Evolutionary conservation across 2,888 invertebrate species (phyloP), one percentile per base, ranked within the genome.

Genomic region (Lucinisca nassula): DNA sequence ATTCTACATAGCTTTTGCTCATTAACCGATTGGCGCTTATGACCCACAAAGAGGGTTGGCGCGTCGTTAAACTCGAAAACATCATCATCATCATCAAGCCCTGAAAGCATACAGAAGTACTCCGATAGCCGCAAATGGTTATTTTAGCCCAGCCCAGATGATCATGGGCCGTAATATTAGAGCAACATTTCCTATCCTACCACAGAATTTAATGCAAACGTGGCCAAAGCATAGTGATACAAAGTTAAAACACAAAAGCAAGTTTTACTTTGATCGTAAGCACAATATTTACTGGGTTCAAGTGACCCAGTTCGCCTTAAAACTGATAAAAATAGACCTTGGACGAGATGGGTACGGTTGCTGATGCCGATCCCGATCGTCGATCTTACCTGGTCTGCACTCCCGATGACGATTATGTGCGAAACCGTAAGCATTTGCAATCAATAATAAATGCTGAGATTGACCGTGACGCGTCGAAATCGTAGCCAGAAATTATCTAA

Each of bases 141-240:
- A 1, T 35, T 58, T 51, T 24, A 75, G 72, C 49, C 89, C 82
- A 51, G 30, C 82, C 24, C 79, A 87, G 30, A 24, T 86, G 14
- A 84, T 87, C 12, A 87, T 87, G 84, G 86, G 89, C 2, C 51
- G 79, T 37, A 67, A 51, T 0, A 86, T 84, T 21, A 35, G 83
- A 10, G 75, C 73, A 73, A 30, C 72, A 27, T 17, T 89, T 17
- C 84, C 89, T 3, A n/a, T 51, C 21, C 51, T 51, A 14, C 21
- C 51, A 51, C 21, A 51, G 0, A 70, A 24, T n/a, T 27, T 80
- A n/a, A n/a, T 38, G 24, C 82, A 82, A 14, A 51, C 82, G 32
- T 85, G 88, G 79, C 88, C 82, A 32, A 17, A 37, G 27, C 17
- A 24, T 3, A 38, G 51, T 40, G 85, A 82, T 40, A 40, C 10